Conservation (phyloP, 2,797 vertebrate species). For the Melanotaenia maccullochi region DNA sequence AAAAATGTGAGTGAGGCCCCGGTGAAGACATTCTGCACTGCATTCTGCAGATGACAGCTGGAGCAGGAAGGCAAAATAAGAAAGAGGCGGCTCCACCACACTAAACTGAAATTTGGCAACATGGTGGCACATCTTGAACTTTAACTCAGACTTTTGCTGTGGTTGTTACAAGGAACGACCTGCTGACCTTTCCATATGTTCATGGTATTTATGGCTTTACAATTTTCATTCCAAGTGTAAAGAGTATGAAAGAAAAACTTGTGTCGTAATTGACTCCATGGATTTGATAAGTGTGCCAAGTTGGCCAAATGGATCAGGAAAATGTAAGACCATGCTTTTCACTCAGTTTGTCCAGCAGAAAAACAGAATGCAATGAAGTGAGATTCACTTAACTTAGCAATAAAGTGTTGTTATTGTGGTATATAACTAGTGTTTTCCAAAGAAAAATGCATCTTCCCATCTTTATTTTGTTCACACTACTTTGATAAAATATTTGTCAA, state of each 20-base stretch:
- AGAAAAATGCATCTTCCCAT: constrained; percentile 29
- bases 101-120: constrained; percentile 68
- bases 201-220: constrained; percentile 45
- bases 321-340: neutral
- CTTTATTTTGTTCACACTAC: constrained; percentile 14
- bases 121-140: constrained; percentile 62
- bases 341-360: constrained; percentile 8
- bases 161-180: constrained; percentile 59
- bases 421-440: constrained; percentile 37
- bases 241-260: constrained; percentile 12
- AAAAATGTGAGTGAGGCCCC: constrained; percentile 55
- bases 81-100: constrained; percentile 55
- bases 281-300: constrained; percentile 4
- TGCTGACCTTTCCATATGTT: constrained; percentile 48
- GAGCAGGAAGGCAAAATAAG: constrained; percentile 40
- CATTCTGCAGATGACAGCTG: constrained; percentile 38
- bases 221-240: constrained; percentile 29
- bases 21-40: constrained; percentile 39
- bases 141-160: constrained; percentile 71
- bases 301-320: neutral
- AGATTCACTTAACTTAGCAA: constrained; percentile 43
- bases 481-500: neutral
- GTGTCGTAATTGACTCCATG: neutral
- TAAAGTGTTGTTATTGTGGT: constrained; percentile 27
- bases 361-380: constrained; percentile 31